Percentiles rank a stretch among this genome's conserved stretches.
phyloP scores from a whole-genome alignment of 2,797 vertebrate species.

The Pseudochirops cupreus region DNA sequence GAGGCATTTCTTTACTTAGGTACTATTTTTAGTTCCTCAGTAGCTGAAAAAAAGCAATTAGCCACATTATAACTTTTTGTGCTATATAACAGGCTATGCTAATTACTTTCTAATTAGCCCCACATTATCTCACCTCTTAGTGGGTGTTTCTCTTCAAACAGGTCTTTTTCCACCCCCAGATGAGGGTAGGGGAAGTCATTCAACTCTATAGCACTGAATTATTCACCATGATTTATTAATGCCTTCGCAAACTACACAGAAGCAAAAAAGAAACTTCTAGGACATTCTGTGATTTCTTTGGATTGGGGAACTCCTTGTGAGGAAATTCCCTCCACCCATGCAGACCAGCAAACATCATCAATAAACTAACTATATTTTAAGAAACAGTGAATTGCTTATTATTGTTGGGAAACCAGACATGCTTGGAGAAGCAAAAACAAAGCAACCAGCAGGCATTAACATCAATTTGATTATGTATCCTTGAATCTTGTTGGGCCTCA shows the following conservation, averaged over 20 bases:
- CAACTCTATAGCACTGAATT: not conserved
- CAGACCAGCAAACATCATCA: not conserved
- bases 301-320: not conserved
- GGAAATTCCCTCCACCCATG: not conserved
- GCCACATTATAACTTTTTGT: slow-evolving; percentile 55
- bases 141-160: not conserved
- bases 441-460: not conserved
- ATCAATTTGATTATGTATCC: not conserved
- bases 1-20: slow-evolving; percentile 51
- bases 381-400: slow-evolving; percentile 3
- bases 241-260: slow-evolving; percentile 23
- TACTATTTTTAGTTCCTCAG: slow-evolving; percentile 63
- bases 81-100: slow-evolving; percentile 19
- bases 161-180: not conserved
- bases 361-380: slow-evolving; percentile 19
- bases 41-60: slow-evolving; percentile 57
- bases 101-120: slow-evolving; percentile 73
- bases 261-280: not conserved
- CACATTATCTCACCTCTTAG: slow-evolving; percentile 37
- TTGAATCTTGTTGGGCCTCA: slow-evolving; percentile 10
- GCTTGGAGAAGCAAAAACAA: slow-evolving; percentile 32
- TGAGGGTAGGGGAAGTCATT: not conserved
- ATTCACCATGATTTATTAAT: slow-evolving; percentile 2
- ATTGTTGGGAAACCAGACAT: slow-evolving; percentile 4
- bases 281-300: not conserved